These are phyloP conservation scores for Napeogenes sylphis DNA, from an alignment of 2,888 invertebrate species.

Conservation along the genomic window DNA sequence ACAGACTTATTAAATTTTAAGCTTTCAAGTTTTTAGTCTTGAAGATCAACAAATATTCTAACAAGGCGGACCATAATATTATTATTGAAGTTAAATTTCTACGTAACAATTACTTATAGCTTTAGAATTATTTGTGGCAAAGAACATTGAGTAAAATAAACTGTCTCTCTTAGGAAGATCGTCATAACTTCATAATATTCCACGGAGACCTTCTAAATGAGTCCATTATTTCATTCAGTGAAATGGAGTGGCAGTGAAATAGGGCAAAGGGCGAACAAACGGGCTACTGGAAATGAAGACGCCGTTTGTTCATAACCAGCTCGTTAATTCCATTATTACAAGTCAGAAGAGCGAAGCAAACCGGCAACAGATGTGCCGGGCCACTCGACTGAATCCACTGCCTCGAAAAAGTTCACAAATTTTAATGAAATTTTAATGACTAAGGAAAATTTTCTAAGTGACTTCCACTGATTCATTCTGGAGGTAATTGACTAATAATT, in stretches of 20 bases:
- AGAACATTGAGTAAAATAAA: slow-evolving; percentile 12
- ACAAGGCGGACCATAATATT: not conserved
- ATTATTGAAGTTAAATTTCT: not conserved
- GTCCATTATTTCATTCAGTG: slow-evolving; percentile 71
- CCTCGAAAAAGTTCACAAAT: slow-evolving; percentile 33
- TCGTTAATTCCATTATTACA: slow-evolving; percentile 76
- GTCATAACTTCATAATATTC: slow-evolving; percentile 60
- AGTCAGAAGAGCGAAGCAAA: slow-evolving; percentile 66
- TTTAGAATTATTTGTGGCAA: not conserved
- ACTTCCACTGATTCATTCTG: not conserved
- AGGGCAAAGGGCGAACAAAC: slow-evolving; percentile 66
- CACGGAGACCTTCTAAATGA: slow-evolving; percentile 57
- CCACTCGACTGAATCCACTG: slow-evolving; percentile 55
- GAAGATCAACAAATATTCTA: no score
- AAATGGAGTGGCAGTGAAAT: slow-evolving; percentile 74
- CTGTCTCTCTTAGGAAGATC: slow-evolving; percentile 37
- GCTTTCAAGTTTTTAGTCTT: no score
- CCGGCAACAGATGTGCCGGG: slow-evolving; percentile 74
- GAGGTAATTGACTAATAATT: not conserved
- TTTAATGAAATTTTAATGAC: slow-evolving; percentile 31
- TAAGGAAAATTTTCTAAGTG: slow-evolving; percentile 10
- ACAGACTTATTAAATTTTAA: no score
- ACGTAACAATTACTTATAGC: not conserved
- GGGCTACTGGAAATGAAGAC: slow-evolving; percentile 73
- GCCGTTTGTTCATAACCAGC: slow-evolving; percentile 77